Evolutionary conservation across 2,113 vertebrate genomes (phyloP).

Genomic region (Myxocyprinus asiaticus): DNA sequence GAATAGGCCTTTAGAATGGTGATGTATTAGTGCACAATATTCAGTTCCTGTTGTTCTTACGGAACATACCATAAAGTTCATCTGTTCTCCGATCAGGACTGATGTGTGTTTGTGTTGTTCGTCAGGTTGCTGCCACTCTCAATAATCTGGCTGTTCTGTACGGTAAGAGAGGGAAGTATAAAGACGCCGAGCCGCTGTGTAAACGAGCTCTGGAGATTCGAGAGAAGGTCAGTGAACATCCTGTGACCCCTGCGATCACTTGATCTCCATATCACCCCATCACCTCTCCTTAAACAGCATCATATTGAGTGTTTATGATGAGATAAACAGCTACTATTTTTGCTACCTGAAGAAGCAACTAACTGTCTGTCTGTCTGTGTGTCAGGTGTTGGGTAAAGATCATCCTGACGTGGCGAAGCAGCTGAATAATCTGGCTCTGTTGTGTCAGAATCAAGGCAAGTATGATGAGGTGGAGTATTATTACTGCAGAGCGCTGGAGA

Average conservation of each 20-base stretch:
- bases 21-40: too few species aligned
- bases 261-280: too few species aligned
- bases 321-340: too few species aligned
- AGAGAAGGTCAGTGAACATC: slow-evolving; percentile 83
- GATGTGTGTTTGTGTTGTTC: slow-evolving; percentile 28
- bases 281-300: too few species aligned
- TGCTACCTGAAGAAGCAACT: too few species aligned
- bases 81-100: too few species aligned
- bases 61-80: too few species aligned
- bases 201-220: slow-evolving; percentile 97
- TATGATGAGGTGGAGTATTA: slow-evolving; percentile 98
- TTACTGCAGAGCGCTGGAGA: slow-evolving; percentile 93
- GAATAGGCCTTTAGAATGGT: too few species aligned
- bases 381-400: slow-evolving; percentile 91
- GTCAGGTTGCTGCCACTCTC: slow-evolving; percentile 93
- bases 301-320: too few species aligned
- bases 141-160: slow-evolving; percentile 98
- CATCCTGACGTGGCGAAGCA: slow-evolving; percentile 99
- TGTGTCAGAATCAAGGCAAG: slow-evolving; percentile 99
- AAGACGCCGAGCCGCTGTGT: slow-evolving; percentile 95
- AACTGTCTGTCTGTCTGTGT: slow-evolving; percentile 17
- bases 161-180: slow-evolving; percentile 97
- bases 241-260: too few species aligned
- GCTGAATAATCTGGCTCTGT: slow-evolving; percentile 94
- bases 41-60: too few species aligned